Percentiles rank a stretch among this genome's conserved stretches.
These are phyloP conservation scores for Drosophila bocqueti DNA, from an alignment of 1,140 invertebrate species.

Conservation along the genomic window DNA sequence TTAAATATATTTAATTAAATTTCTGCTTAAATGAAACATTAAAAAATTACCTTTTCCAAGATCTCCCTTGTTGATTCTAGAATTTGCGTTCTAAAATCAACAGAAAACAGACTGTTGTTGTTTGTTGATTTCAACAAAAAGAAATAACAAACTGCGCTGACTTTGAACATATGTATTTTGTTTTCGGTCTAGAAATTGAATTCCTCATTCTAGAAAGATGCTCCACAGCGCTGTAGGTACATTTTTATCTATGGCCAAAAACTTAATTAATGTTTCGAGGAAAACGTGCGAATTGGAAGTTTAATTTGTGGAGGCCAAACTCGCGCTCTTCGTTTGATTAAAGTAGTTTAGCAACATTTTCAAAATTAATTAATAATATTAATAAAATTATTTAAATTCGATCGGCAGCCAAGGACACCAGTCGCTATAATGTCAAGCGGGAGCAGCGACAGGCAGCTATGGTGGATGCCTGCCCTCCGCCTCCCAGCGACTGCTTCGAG, in stretches of 20 bases:
- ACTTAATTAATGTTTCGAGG: slow-evolving; percentile 13
- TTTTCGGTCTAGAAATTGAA: slow-evolving; percentile 12
- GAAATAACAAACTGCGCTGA: slow-evolving; percentile 12
- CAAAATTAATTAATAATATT: not conserved
- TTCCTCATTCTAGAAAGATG: slow-evolving; percentile 16
- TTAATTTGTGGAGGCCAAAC: slow-evolving; percentile 2
- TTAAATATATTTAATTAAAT: not conserved
- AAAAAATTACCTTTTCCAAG: slow-evolving; percentile 1
- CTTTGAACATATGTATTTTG: slow-evolving; percentile 20
- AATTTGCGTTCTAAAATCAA: slow-evolving; percentile 18
- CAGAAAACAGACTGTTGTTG: slow-evolving; percentile 14
- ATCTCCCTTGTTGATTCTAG: not conserved
- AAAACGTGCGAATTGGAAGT: slow-evolving; percentile 5
- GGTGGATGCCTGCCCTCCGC: slow-evolving; percentile 44
- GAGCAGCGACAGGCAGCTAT: slow-evolving; percentile 60
- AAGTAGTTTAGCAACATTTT: slow-evolving; percentile 1
- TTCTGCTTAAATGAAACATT: not conserved
- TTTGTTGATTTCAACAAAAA: slow-evolving; percentile 16
- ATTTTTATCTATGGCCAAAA: slow-evolving; percentile 12
- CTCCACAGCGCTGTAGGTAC: not conserved
- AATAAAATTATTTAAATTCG: slow-evolving; percentile 25
- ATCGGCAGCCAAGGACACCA: slow-evolving; percentile 81
- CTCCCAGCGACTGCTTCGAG: slow-evolving; percentile 43
- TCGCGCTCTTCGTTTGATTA: not conserved
- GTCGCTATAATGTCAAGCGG: slow-evolving; percentile 47